Percentiles rank a stretch among this genome's conserved stretches.
Evolutionary conservation across 2,797 vertebrate species (phyloP).

Genomic region (Acanthiza pusilla): DNA sequence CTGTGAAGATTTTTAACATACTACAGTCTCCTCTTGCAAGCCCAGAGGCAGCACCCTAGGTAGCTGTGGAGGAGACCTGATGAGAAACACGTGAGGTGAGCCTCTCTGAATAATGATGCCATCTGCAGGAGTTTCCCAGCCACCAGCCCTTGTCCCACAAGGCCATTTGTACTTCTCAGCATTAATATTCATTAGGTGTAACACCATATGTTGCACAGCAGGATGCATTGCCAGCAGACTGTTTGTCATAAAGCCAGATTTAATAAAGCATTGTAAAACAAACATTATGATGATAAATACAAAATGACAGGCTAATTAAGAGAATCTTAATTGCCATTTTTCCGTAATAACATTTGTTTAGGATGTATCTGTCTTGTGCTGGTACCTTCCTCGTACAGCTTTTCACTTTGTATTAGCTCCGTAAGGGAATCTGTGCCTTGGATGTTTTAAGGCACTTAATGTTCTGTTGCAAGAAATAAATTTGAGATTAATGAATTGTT

Average conservation of each 20-base stretch:
- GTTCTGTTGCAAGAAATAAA: slow-evolving; percentile 23
- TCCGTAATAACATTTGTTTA: slow-evolving; percentile 72
- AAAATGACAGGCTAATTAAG: slow-evolving; percentile 81
- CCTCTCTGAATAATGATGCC: slow-evolving; percentile 63
- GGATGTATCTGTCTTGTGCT: slow-evolving; percentile 61
- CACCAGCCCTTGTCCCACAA: slow-evolving; percentile 66
- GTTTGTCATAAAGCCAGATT: slow-evolving; percentile 85
- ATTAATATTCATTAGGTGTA: slow-evolving; percentile 86
- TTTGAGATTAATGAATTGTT: slow-evolving; percentile 43
- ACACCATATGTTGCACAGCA: slow-evolving; percentile 82
- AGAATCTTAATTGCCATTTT: slow-evolving; percentile 78
- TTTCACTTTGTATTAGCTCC: slow-evolving; percentile 14
- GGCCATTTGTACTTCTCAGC: slow-evolving; percentile 69
- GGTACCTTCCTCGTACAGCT: slow-evolving; percentile 34
- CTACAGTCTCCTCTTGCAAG: background rate
- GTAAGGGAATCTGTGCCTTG: background rate
- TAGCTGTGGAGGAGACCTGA: slow-evolving; percentile 37
- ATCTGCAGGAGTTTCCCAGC: slow-evolving; percentile 73
- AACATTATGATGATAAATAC: slow-evolving; percentile 89
- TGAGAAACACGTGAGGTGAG: slow-evolving; percentile 61
- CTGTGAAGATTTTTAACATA: background rate
- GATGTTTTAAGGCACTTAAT: slow-evolving; percentile 13
- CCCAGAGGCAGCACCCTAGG: background rate
- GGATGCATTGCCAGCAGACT: slow-evolving; percentile 78
- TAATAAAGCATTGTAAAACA: slow-evolving; percentile 92